phyloP scores from a whole-genome alignment of 2,797 vertebrate genomes.

The Rallus crepitans region DNA sequence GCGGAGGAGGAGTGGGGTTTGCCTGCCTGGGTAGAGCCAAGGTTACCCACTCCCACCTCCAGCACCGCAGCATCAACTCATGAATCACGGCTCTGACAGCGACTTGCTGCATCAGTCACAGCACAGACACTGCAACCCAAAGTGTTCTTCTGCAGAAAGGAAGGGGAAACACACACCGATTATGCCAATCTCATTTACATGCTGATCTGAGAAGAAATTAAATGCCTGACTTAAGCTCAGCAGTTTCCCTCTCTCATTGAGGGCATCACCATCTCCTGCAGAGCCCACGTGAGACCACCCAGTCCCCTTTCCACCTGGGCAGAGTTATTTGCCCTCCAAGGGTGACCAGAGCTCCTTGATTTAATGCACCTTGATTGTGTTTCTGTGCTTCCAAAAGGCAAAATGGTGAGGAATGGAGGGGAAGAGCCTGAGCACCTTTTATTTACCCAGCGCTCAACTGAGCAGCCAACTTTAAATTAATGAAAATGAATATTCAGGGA shows the following conservation, averaged over 20 bases:
- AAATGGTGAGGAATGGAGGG: not conserved
- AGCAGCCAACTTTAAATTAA: not conserved
- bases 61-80: not conserved
- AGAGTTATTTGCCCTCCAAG: not conserved
- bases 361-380: not conserved
- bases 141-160: slow-evolving; percentile 7
- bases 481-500: not conserved
- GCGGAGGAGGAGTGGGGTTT: not conserved
- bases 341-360: not conserved
- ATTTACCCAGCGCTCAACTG: fast-evolving
- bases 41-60: not conserved
- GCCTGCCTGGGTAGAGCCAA: not conserved
- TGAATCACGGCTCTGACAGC: not conserved
- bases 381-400: not conserved
- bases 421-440: not conserved
- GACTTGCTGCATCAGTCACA: slow-evolving; percentile 34
- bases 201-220: not conserved
- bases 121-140: slow-evolving; percentile 33
- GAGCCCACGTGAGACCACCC: not conserved
- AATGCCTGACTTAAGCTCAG: not conserved
- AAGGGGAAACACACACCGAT: slow-evolving; percentile 9
- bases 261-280: not conserved
- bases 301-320: not conserved
- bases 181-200: slow-evolving; percentile 21
- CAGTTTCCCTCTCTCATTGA: not conserved